phyloP scores from a whole-genome alignment of 2,797 vertebrate species.

The Uromys caudimaculatus region DNA sequence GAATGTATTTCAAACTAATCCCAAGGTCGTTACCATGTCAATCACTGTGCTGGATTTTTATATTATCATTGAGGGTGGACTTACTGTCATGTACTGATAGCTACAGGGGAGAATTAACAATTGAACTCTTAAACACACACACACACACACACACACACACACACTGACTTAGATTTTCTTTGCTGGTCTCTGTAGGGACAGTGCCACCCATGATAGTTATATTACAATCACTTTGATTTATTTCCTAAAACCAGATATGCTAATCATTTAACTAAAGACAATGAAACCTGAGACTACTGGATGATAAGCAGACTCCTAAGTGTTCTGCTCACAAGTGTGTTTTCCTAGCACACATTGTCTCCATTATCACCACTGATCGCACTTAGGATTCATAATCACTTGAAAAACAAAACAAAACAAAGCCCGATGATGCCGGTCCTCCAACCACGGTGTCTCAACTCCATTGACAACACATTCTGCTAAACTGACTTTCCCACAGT shows the following conservation, averaged over 20 bases:
- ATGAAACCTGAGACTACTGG: background rate
- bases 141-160: background rate
- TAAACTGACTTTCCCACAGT: conserved; percentile 62
- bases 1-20: background rate
- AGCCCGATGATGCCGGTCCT: background rate
- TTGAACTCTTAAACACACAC: background rate
- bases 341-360: background rate
- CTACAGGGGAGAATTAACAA: background rate
- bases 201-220: background rate
- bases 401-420: background rate
- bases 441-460: background rate
- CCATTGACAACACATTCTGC: background rate
- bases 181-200: background rate
- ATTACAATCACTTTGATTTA: background rate
- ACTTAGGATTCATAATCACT: background rate
- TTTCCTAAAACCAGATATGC: conserved; percentile 26
- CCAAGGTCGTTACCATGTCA: background rate
- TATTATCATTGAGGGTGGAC: background rate
- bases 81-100: background rate
- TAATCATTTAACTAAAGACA: background rate
- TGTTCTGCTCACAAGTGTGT: background rate
- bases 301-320: background rate
- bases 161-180: background rate
- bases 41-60: background rate
- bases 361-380: background rate